Evolutionary conservation across 92 coral and sea anemone genomes (phyloP).

Genomic region (Muricea muricata): DNA sequence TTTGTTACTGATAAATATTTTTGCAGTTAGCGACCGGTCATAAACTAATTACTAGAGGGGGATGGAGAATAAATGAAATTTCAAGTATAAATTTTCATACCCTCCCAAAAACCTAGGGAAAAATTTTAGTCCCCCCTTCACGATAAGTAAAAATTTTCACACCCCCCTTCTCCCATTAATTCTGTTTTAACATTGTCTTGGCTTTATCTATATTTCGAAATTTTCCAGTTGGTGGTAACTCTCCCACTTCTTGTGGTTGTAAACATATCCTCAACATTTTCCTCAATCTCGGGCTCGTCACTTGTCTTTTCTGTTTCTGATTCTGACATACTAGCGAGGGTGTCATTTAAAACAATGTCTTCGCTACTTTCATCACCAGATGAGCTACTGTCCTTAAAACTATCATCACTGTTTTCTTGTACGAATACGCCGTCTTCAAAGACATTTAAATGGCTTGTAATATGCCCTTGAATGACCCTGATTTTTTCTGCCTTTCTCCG

Average conservation of each 20-base stretch:
- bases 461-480: conserved; percentile 11
- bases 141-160: conserved; percentile 34
- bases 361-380: conserved; percentile 39
- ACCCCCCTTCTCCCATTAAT: neutral
- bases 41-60: conserved; percentile 27
- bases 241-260: conserved; percentile 57
- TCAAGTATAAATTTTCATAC: neutral
- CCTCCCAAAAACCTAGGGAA: neutral
- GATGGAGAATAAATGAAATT: conserved; percentile 18
- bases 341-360: conserved; percentile 54
- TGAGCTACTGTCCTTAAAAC: conserved; percentile 11
- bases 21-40: conserved; percentile 3
- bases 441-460: conserved; percentile 23
- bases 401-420: neutral
- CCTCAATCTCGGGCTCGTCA: conserved; percentile 54
- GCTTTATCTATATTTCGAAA: conserved; percentile 46
- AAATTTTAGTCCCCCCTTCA: conserved; percentile 32
- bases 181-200: conserved; percentile 28
- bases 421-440: conserved; percentile 22
- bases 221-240: conserved; percentile 48
- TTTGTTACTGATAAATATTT: no score
- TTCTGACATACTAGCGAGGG: conserved; percentile 34
- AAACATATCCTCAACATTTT: conserved; percentile 49
- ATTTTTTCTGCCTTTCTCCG: conserved; percentile 27
- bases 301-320: conserved; percentile 41